These are phyloP conservation scores for Lepeophtheirus nordmannii DNA, from an alignment of 2,888 invertebrate species.

Conservation along the genomic window DNA sequence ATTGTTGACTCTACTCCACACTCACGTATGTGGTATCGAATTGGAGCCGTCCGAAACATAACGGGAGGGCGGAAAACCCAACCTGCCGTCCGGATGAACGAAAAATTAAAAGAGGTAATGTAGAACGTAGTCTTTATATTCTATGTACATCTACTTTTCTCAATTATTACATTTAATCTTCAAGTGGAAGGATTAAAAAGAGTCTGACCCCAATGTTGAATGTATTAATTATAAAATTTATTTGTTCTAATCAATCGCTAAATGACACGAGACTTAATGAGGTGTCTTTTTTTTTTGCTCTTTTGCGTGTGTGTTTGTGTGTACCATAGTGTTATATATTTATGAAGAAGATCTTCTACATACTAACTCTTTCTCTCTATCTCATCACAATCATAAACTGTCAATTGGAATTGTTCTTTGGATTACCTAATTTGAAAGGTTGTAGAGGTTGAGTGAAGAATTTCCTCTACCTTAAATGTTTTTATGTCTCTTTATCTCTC, in stretches of 20 bases:
- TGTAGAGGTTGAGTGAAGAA: too few species aligned
- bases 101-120: slow-evolving; percentile 39
- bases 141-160: not conserved
- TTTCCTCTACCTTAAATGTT: too few species aligned
- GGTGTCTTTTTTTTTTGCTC: too few species aligned
- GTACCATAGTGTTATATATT: too few species aligned
- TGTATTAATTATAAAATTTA: not conserved
- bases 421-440: too few species aligned
- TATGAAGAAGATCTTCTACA: too few species aligned
- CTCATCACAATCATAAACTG: too few species aligned
- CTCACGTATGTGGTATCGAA: slow-evolving; percentile 44
- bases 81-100: slow-evolving; percentile 34
- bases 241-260: not conserved
- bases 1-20: slow-evolving; percentile 32
- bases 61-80: slow-evolving; percentile 38
- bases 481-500: too few species aligned
- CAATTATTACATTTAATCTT: not conserved
- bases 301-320: too few species aligned
- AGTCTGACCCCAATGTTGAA: not conserved
- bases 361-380: too few species aligned
- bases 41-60: slow-evolving; percentile 40
- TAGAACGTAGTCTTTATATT: not conserved
- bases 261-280: not conserved
- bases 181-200: slow-evolving; percentile 6
- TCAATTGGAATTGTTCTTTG: too few species aligned